phyloP scores from a whole-genome alignment of 2,113 vertebrate species.

The Leptocoma aspasia region DNA sequence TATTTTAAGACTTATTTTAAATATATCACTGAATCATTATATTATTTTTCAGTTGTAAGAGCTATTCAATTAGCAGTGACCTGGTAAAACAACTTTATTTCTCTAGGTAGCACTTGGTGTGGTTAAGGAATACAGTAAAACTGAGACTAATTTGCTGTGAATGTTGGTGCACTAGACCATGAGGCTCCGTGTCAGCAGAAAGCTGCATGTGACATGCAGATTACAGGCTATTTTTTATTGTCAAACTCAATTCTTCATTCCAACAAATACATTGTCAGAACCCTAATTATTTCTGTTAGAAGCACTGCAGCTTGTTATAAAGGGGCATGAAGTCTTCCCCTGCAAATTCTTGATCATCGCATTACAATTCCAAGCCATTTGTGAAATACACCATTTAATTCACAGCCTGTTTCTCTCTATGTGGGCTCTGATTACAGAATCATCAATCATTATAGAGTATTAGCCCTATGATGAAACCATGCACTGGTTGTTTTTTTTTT shows the following conservation, averaged over 20 bases:
- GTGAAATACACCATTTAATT: slow-evolving; percentile 7
- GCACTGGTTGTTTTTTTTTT: background rate
- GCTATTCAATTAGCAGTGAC: background rate
- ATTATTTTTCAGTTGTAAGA: background rate
- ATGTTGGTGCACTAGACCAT: background rate
- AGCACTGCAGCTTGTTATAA: background rate
- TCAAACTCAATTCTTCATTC: slow-evolving; percentile 37
- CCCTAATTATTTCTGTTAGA: slow-evolving; percentile 35
- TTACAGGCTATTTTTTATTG: slow-evolving; percentile 46
- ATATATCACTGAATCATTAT: background rate
- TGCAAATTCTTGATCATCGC: background rate
- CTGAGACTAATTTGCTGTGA: slow-evolving; percentile 30
- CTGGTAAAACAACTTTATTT: background rate
- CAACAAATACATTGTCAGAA: slow-evolving; percentile 22
- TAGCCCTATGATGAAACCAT: background rate
- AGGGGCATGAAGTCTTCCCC: background rate
- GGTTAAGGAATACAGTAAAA: background rate
- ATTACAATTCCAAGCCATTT: slow-evolving; percentile 12
- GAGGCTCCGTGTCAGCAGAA: slow-evolving; percentile 1
- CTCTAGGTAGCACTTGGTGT: background rate
- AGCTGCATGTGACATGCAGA: background rate
- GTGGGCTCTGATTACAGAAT: slow-evolving; percentile 6
- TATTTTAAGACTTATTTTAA: background rate
- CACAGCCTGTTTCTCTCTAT: background rate
- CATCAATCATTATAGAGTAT: background rate